A percentile compares a stretch with the other conserved stretches of the same genome.
phyloP scores from a whole-genome alignment of 2,888 invertebrate species.

The Morpho achilles region DNA sequence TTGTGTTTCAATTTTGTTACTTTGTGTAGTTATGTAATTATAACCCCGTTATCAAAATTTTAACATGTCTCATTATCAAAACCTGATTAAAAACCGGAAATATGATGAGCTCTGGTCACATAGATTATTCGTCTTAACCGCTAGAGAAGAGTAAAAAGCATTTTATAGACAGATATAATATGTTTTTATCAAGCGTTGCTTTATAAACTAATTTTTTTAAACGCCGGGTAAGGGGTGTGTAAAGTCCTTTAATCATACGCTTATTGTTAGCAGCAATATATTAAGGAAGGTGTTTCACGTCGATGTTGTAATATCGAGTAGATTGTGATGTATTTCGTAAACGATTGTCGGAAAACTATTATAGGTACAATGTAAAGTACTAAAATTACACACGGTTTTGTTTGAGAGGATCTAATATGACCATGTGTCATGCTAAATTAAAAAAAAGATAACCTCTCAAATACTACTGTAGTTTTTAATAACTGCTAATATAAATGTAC shows the following conservation, averaged over 20 bases:
- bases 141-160: no score
- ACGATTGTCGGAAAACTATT: constrained; percentile 11
- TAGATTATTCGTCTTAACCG: no score
- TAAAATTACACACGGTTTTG: constrained; percentile 10
- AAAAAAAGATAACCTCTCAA: constrained; percentile 8
- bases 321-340: constrained; percentile 10
- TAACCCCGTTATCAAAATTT: no score
- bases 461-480: constrained; percentile 13
- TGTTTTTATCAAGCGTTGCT: no score
- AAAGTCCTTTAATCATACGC: constrained; percentile 12
- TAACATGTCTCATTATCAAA: no score
- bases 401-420: constrained; percentile 12
- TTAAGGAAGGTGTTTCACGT: constrained; percentile 22
- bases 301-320: constrained; percentile 17
- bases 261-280: constrained; percentile 19
- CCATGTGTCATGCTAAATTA: background rate
- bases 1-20: no score
- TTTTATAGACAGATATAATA: no score
- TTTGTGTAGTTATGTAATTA: no score
- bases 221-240: background rate
- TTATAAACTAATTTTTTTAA: no score
- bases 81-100: no score
- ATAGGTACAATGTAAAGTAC: constrained; percentile 13
- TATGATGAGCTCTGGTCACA: no score
- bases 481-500: constrained; percentile 15